Evolutionary conservation across 2,797 vertebrate genomes (phyloP), one percentile per base, ranked within the genome.

Genomic region (Sylvilagus floridanus): DNA sequence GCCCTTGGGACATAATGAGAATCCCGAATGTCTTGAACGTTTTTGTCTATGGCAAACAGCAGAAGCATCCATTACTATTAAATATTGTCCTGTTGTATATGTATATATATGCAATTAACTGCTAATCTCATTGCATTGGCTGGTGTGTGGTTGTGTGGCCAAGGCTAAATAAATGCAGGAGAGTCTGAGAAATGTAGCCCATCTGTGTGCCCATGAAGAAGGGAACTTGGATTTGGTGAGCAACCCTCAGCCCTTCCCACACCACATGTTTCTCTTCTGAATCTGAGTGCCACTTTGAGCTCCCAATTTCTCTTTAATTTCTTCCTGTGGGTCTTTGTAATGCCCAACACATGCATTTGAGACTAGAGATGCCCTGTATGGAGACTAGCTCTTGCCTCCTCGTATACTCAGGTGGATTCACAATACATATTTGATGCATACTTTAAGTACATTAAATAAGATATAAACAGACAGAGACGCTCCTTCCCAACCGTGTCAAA

Each of bases 401-500:
- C 63, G 35, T 50, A 65, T 60, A 26, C 73, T 83, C 60, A 68
- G 28, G 54, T 73, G 30, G 32, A 37, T 87, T 60, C 19, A 68
- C 22, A 32, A 69, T 84, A 75, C 12, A 2, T 5, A 65, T 72
- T 91, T 77, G 71, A 35, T 62, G 47, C 66, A 65, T 68, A 32
- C 19, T 42, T 42, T 79, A 94, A 19, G 21, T 52, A n/a, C 85
- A 78, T 52, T 37, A 42, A 50, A 37, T 71, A 81, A 63, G 24
- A 22, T 82, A 32, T 79, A 95, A 95, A 77, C 54, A 87, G 35
- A 28, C 24, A 32, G 28, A 84, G 30, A 42, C 62, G 60, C 4
- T 77, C 72, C 76, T 96, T 89, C 12, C 71, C n/a, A 52, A 7
- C 75, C 85, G 32, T 81, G 84, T 54, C 60, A 84, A 76, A 26